phyloP scores from a whole-genome alignment of 2,797 vertebrate species.

The Chelidonichthys spinosus region DNA sequence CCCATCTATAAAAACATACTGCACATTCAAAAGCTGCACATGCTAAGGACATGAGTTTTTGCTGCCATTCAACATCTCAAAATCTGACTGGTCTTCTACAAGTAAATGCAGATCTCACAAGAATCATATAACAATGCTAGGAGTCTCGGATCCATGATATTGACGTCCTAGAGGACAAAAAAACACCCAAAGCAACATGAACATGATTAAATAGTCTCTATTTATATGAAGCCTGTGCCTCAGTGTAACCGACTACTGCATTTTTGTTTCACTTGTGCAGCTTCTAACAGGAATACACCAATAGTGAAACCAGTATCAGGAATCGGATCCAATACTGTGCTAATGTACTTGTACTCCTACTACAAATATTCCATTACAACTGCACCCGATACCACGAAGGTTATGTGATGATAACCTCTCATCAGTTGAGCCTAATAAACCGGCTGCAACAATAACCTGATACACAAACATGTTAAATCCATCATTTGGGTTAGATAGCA shows the following conservation, averaged over 20 bases:
- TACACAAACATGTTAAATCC: too few relatives aligned
- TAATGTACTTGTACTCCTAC: too few relatives aligned
- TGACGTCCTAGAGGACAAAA: not conserved
- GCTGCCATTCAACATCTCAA: conserved; percentile 4
- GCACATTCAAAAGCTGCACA: conserved; percentile 23
- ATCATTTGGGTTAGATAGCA: too few relatives aligned
- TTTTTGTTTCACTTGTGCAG: not conserved
- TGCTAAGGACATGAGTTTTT: conserved; percentile 17
- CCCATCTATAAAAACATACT: conserved; percentile 65
- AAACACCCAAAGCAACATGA: not conserved
- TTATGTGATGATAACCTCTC: too few relatives aligned
- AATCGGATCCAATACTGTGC: too few relatives aligned
- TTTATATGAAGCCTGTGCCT: not conserved
- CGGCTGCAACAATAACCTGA: too few relatives aligned
- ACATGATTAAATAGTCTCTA: conserved; percentile 1
- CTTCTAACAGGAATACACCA: not conserved
- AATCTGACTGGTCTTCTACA: not conserved
- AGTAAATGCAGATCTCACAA: conserved; percentile 6
- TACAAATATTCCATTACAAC: too few relatives aligned
- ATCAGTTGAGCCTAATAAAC: too few relatives aligned
- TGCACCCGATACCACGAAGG: too few relatives aligned
- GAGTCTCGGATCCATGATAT: not conserved
- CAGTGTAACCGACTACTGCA: not conserved
- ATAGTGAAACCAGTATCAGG: too few relatives aligned
- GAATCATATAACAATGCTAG: not conserved